A percentile compares a stretch with the other conserved stretches of the same genome.
These are phyloP conservation scores for Phalacrocorax carbo DNA, from an alignment of 2,113 vertebrate genomes.

Conservation along the genomic window DNA sequence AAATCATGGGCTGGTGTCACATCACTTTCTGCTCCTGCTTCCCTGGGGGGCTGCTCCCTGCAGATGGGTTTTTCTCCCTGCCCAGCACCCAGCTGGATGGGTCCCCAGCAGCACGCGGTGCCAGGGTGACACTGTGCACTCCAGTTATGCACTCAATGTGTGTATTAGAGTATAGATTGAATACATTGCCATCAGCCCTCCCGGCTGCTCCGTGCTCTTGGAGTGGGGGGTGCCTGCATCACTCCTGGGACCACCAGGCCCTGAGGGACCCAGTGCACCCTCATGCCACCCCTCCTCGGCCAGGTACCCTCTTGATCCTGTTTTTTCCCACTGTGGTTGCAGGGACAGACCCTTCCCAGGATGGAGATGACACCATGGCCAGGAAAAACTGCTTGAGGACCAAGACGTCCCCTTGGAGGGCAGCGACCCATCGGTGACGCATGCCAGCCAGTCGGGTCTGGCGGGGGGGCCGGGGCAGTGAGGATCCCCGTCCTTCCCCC, in stretches of 20 bases:
- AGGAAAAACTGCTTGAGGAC: neutral
- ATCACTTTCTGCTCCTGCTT: neutral
- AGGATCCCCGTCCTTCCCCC: neutral
- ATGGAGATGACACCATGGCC: rapidly evolving
- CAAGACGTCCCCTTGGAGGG: neutral
- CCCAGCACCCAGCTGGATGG: neutral
- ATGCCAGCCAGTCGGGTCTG: rapidly evolving
- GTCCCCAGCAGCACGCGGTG: rapidly evolving
- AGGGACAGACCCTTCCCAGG: neutral
- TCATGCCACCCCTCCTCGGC: rapidly evolving
- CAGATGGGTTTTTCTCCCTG: rapidly evolving
- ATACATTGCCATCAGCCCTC: neutral
- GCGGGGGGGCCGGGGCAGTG: rapidly evolving
- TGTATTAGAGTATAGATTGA: neutral
- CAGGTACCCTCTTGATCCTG: rapidly evolving
- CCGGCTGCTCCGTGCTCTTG: rapidly evolving
- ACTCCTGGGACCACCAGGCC: neutral
- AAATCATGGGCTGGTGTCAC: neutral
- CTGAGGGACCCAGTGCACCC: neutral
- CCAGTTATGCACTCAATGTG: rapidly evolving
- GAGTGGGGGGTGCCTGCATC: neutral
- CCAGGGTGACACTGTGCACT: neutral
- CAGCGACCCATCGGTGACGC: rapidly evolving
- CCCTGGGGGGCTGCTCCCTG: neutral
- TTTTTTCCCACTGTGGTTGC: rapidly evolving